These are phyloP conservation scores for Physella acuta DNA, from an alignment of 1,140 invertebrate genomes.

Conservation along the genomic window DNA sequence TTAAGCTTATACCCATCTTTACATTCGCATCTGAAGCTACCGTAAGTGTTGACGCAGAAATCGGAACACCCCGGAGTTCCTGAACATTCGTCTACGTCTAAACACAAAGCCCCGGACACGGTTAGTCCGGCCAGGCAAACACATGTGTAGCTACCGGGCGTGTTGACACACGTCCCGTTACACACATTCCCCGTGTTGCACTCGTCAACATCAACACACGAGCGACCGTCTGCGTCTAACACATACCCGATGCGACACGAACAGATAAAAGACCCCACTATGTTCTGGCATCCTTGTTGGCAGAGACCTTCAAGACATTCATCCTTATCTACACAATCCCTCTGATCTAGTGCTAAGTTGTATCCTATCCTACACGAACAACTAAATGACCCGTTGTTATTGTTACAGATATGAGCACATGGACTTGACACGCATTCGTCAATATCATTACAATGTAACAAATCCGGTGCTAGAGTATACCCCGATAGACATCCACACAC, in stretches of 20 bases:
- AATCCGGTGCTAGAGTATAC: background rate
- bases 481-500: background rate
- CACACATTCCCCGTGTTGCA: background rate
- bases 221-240: background rate
- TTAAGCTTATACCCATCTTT: background rate
- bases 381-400: constrained; percentile 21
- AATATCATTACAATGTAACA: background rate
- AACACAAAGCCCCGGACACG: background rate
- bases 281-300: constrained; percentile 33
- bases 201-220: background rate
- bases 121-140: background rate
- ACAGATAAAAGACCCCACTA: constrained; percentile 18
- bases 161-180: background rate
- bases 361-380: constrained; percentile 32
- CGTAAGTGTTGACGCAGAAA: background rate
- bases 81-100: constrained; percentile 1
- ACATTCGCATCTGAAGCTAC: background rate
- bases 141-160: background rate
- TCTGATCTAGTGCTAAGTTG: background rate
- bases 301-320: constrained; percentile 31
- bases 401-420: background rate
- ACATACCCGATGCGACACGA: background rate
- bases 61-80: background rate
- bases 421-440: no score
- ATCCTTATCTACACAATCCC: constrained; percentile 27